Base-by-base conservation (phyloP, 1,140 invertebrate genomes). In the Dendroctonus valens region DNA sequence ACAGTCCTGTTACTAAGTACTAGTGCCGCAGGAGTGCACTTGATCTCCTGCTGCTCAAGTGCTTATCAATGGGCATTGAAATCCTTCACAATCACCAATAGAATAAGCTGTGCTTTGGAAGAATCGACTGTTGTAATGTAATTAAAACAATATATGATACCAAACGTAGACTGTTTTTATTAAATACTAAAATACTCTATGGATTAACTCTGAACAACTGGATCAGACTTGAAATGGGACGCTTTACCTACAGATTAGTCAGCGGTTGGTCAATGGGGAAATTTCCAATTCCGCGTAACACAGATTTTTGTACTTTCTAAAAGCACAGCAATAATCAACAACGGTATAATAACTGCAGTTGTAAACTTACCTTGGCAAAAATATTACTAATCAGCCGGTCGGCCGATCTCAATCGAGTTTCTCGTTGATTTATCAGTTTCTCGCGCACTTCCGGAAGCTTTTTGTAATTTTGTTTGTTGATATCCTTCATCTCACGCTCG, bases 11-110 rank as follows among this genome's bases (percentile, higher is more conserved):
- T 90, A 83, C 87, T 91, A 91, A 91, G 89, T 91, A 91, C 89
- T 91, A 89, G 89, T 90, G 89, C 89, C 89, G 88, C 89, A 91
- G 89, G 89, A 91, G 88, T 88, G 82, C 83, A 83, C 85, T 82
- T 74, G 81, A 83, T 87, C 88, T 91, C 89, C 89, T 91, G 89
- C 88, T 89, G 88, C 88, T 88, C 87, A 87, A 89, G 89, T 91
- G 88, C 89, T 91, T 91, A 90, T 90, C 88, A 91, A 90, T 88
- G 86, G 86, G 86, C 78, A 78, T 78, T 80, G 68, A 51, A 57
- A 50, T 41, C 51, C 40, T 3, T n/a, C 59, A 60, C 3, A 40
- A 9, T 46, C 9, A 14, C 44, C 44, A 46, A n/a, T n/a, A n/a
- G n/a, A n/a, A n/a, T n/a, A n/a, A n/a, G 9, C 12, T 1, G 44